A percentile compares a stretch with the other conserved stretches of the same genome.
These are phyloP conservation scores for Tetragnatha versicolor DNA, from an alignment of 1,140 invertebrate genomes.

Conservation along the genomic window DNA sequence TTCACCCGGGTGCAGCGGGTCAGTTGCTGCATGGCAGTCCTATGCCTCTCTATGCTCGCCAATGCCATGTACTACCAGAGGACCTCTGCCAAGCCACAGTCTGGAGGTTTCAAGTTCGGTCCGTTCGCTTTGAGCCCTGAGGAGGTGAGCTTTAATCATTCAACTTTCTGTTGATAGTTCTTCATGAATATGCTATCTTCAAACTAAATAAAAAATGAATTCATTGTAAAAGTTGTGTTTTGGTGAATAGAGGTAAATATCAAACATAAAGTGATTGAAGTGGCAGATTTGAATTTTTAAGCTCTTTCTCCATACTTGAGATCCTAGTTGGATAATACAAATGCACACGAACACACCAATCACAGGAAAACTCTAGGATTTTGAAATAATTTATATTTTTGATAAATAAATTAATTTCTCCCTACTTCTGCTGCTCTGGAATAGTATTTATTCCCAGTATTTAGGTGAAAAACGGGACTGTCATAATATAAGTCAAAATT, in stretches of 20 bases:
- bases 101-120: slow-evolving; percentile 63
- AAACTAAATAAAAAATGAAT: too few relatives aligned
- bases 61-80: slow-evolving; percentile 68
- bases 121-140: slow-evolving; percentile 62
- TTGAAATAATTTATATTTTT: not conserved
- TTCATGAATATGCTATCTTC: too few relatives aligned
- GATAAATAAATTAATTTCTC: not conserved
- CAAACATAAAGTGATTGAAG: too few relatives aligned
- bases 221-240: too few relatives aligned
- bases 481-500: too few relatives aligned
- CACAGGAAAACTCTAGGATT: not conserved
- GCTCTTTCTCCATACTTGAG: too few relatives aligned
- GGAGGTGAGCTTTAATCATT: slow-evolving; percentile 12
- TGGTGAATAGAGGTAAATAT: too few relatives aligned
- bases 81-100: slow-evolving; percentile 52
- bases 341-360: too few relatives aligned
- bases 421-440: not conserved
- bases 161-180: not conserved
- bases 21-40: slow-evolving; percentile 67
- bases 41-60: slow-evolving; percentile 67
- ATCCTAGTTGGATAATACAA: too few relatives aligned
- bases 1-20: slow-evolving; percentile 67
- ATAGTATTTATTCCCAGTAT: too few relatives aligned
- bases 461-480: too few relatives aligned
- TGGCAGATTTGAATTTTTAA: too few relatives aligned